Conservation (phyloP, 2,888 invertebrate genomes). For the Bugula neritina region DNA sequence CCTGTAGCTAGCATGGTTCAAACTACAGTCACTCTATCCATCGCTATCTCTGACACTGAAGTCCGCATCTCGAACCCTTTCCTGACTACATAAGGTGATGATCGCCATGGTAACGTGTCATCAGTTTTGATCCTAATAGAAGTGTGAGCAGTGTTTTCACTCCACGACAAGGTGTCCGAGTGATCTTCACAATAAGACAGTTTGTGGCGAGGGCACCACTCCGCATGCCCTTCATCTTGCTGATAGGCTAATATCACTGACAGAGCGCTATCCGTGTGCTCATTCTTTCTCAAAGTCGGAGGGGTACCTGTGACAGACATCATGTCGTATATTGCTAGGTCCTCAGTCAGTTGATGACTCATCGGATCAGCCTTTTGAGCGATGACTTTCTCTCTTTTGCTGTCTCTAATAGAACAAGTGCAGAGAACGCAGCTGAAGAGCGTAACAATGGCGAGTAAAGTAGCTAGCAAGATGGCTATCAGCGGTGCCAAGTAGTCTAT, state of each 20-base stretch:
- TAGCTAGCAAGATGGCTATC: slow-evolving; percentile 11
- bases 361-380: neutral
- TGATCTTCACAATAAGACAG: neutral
- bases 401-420: slow-evolving; percentile 16
- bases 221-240: slow-evolving; percentile 3
- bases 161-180: neutral
- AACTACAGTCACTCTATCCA: slow-evolving; percentile 24
- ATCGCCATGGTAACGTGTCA: neutral
- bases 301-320: neutral
- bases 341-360: neutral
- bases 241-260: slow-evolving; percentile 17
- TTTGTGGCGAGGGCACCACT: slow-evolving; percentile 13
- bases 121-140: slow-evolving; percentile 1
- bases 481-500: neutral
- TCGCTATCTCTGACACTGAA: neutral
- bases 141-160: neutral
- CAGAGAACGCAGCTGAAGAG: slow-evolving; percentile 22
- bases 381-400: neutral
- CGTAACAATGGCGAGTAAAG: neutral
- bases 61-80: neutral
- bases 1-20: too few species aligned
- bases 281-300: neutral
- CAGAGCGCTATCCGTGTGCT: neutral
- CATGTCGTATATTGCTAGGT: neutral
- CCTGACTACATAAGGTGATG: neutral